Base-by-base conservation (phyloP, 1,140 invertebrate species). In the Steinernema feltiae region DNA sequence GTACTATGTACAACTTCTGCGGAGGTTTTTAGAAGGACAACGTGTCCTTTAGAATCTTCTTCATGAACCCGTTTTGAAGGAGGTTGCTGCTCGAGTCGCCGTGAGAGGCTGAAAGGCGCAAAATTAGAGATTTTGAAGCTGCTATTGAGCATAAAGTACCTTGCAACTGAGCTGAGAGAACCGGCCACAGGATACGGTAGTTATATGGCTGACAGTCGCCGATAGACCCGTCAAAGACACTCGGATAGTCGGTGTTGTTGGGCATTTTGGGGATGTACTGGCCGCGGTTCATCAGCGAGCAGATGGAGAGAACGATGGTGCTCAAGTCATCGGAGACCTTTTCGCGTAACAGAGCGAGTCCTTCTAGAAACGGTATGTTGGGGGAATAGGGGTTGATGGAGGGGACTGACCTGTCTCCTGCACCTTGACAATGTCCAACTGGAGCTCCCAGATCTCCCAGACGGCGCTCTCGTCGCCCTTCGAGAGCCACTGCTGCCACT, bases 31-130 rank as follows among this genome's bases (percentile, higher is more conserved):
- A 63, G 53, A 63, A 63, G 53, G 53, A 63, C 53, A 63, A 27
- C 53, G 53, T 63, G 53, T 63, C 53, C 53, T 63, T 63, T n/a
- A 63, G 53, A 63, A 63, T 63, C 53, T 63, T 63, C 53, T 27
- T 63, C 53, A 63, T 63, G 53, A 63, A 63, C 53, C 53, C 53
- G 53, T 63, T 63, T 63, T 63, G 53, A 3, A 63, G 53, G 24
- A 63, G 53, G 24, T 63, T 63, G 53, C 53, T 63, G 53, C 53
- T 63, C 53, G 53, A 63, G 24, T 63, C 53, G 7, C 53, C 53
- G 53, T 63, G 53, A n/a, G 53, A 63, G 12, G 53, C 53, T 63
- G 53, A 27, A 63, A 63, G 41, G n/a, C n/a, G n/a, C 41, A 12
- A 12, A 7, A 63, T 12, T 7, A 63, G 53, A 63, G 53, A 3